Conservation (phyloP, 2,113 vertebrate species). For the Capreolus pygargus region DNA sequence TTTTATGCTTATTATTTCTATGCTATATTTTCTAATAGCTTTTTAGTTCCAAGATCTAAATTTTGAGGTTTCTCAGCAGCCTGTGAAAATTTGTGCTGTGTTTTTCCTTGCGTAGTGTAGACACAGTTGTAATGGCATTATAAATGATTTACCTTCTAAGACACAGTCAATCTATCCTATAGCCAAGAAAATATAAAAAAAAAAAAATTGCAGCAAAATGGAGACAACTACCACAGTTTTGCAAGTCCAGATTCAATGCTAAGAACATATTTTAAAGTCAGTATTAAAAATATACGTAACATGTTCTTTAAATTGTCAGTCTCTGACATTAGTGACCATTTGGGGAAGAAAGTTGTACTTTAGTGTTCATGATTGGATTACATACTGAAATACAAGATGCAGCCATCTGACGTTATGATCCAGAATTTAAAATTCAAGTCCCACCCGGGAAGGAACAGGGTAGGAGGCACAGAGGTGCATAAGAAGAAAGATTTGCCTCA, state of each 20-base stretch:
- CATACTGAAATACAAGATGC: not conserved
- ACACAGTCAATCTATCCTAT: not conserved
- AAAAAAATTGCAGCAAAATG: not conserved
- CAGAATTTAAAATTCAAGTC: not conserved
- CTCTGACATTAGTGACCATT: not conserved
- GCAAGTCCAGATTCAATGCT: not conserved
- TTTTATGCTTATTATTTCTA: not conserved
- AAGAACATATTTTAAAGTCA: not conserved
- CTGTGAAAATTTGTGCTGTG: not conserved
- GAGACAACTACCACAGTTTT: not conserved
- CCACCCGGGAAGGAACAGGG: not conserved
- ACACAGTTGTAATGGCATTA: not conserved
- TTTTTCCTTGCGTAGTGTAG: not conserved
- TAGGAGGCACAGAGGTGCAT: not conserved
- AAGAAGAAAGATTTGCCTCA: not conserved
- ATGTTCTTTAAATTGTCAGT: not conserved
- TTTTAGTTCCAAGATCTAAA: not conserved
- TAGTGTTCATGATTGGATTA: not conserved
- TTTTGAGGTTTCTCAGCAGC: not conserved
- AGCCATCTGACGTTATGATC: not conserved
- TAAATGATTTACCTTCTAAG: not conserved
- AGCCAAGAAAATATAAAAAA: not conserved
- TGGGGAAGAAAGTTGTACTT: not conserved
- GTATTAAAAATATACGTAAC: not conserved
- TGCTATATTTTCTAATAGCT: not conserved